Percentiles rank a stretch among this genome's conserved stretches.
phyloP scores from a whole-genome alignment of 53 echinoderm and acorn worm species.

The Holothuria scabra region DNA sequence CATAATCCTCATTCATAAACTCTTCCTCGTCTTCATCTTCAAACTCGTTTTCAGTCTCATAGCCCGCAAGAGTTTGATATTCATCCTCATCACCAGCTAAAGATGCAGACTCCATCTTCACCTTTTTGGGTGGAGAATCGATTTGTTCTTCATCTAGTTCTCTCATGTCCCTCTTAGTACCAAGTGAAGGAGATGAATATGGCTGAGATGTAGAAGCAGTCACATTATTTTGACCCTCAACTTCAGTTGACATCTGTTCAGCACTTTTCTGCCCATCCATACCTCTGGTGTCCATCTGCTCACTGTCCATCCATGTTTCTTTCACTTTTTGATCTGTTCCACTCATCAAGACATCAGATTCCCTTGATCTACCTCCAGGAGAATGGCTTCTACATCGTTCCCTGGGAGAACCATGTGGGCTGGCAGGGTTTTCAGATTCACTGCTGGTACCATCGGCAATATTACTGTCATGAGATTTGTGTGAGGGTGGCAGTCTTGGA shows the following conservation, averaged over 20 bases:
- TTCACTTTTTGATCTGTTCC: no score
- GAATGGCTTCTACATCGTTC: conserved; percentile 6
- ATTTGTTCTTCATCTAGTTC: not conserved
- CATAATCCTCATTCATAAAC: conserved; percentile 22
- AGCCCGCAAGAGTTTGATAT: conserved; percentile 11
- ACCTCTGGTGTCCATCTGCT: no score
- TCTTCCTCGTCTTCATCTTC: conserved; percentile 44
- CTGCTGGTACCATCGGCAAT: conserved; percentile 44
- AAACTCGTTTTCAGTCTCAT: conserved; percentile 34
- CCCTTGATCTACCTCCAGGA: no score
- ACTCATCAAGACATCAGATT: no score
- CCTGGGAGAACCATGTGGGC: conserved; percentile 3
- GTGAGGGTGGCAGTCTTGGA: conserved; percentile 10
- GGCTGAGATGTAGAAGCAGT: conserved; percentile 28
- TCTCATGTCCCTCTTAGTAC: not conserved
- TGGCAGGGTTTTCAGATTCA: conserved; percentile 37
- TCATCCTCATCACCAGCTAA: conserved; percentile 26
- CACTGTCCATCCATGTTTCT: no score
- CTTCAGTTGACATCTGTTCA: not conserved
- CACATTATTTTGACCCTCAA: not conserved
- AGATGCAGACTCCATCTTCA: conserved; percentile 15
- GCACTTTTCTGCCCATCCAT: no score
- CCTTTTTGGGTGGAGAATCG: conserved; percentile 1
- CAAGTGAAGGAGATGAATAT: not conserved
- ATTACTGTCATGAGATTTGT: conserved; percentile 1